These are phyloP conservation scores for Flabesymbios commensalis DNA, from an alignment of 2,888 invertebrate species.

Conservation along the genomic window DNA sequence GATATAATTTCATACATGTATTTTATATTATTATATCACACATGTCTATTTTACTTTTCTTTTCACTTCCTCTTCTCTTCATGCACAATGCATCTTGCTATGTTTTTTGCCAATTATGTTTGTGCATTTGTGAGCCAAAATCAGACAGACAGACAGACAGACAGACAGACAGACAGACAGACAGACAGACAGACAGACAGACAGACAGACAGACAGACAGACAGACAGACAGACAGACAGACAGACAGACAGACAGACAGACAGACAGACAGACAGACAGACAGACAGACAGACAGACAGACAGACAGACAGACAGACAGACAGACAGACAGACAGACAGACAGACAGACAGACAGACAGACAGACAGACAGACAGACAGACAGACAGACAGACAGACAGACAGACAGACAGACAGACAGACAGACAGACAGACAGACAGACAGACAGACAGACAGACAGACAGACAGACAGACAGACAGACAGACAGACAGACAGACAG, in stretches of 20 bases:
- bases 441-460: conserved; percentile 26
- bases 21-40: too few species aligned
- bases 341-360: conserved; percentile 28
- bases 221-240: conserved; percentile 29
- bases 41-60: too few species aligned
- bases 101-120: too few species aligned
- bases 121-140: too few species aligned
- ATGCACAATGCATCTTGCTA: too few species aligned
- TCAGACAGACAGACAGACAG: conserved; percentile 2
- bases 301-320: conserved; percentile 24
- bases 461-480: conserved; percentile 27
- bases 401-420: conserved; percentile 27
- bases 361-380: conserved; percentile 27
- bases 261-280: conserved; percentile 25
- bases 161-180: conserved; percentile 14
- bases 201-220: conserved; percentile 23
- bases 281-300: conserved; percentile 27
- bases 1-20: too few species aligned
- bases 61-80: too few species aligned
- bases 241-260: conserved; percentile 27
- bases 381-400: conserved; percentile 23
- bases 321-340: conserved; percentile 25
- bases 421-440: conserved; percentile 25
- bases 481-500: conserved; percentile 28
- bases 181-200: conserved; percentile 27